Evolutionary conservation across 2,113 vertebrate genomes (phyloP).

Genomic region (Alces alces): DNA sequence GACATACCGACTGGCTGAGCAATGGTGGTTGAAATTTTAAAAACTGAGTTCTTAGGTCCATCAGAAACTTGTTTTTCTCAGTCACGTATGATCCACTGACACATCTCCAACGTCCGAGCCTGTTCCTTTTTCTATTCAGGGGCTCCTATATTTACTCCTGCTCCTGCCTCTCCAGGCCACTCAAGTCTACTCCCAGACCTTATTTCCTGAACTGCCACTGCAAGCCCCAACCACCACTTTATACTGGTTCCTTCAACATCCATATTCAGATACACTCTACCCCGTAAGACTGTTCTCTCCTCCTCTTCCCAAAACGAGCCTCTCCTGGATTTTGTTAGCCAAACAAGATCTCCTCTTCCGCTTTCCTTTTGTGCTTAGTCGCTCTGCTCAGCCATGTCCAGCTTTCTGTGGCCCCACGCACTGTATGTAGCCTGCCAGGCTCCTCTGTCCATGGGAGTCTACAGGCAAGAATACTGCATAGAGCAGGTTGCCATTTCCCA

Average conservation of each 20-base stretch:
- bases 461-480: not conserved
- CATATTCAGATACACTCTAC: not conserved
- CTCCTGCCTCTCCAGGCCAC: not conserved
- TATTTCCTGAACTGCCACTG: not conserved
- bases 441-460: not conserved
- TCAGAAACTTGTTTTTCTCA: not conserved
- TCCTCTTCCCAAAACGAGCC: not conserved
- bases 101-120: not conserved
- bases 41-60: not conserved
- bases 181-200: not conserved
- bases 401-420: not conserved
- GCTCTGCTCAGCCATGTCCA: not conserved
- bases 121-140: not conserved
- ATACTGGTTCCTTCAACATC: not conserved
- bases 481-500: not conserved
- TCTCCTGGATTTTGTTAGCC: not conserved
- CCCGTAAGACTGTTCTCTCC: not conserved
- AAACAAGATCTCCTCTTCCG: not conserved
- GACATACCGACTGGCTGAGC: not conserved
- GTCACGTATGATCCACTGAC: not conserved
- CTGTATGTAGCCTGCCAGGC: not conserved
- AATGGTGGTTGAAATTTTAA: not conserved
- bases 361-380: not conserved
- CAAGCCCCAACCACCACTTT: not conserved
- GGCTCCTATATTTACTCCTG: not conserved